Evolutionary conservation across 2,797 vertebrate species (phyloP), one percentile per base, ranked within the genome.

Genomic region (Mycteria americana): DNA sequence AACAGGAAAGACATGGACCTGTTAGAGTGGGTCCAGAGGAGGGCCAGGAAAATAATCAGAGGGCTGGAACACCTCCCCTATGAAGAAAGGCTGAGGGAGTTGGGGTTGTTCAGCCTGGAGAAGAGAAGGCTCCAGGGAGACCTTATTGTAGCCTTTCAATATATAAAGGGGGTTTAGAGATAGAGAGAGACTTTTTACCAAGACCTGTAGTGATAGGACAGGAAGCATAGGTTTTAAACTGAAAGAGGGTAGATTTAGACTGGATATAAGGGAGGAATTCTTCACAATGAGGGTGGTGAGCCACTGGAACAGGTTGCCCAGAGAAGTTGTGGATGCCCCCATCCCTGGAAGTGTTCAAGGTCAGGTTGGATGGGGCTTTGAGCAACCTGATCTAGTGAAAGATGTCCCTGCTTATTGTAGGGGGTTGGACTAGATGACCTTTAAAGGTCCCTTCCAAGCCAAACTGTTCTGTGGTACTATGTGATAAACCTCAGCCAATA

Each of bases 251-350:
- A 56, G 30, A 48, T 41, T 78, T 45, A 70, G 7, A 27, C n/a
- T 45, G 9, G 8, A 22, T 41, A 35, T 22, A 43, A 46, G 3
- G 30, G 69, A 64, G 9, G 1, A 72, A 6, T 28, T 77, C 16
- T 60, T 77, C 23, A 60, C 2, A 1, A 14, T 39, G 8, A 69
- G 14, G 6, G 7, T 53, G 16, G 24, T 56, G 28, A 87, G 23
- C 1, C 41, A 43, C 5, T 31, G n/a, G 9, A 56, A 62, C 18
- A 18, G 2, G 4, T 24, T 77, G 14, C 24, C 21, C 23, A 37
- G 59, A 37, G 63, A 39, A 46, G 13, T 0, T 48, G 7, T 31
- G 21, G 13, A 23, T 50, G 12, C 3, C 13, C 13, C 4, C 7
- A 23, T 28, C 7, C 19, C 48, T 63, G 53, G 53, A 19, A 73